Evolutionary conservation across 2,888 invertebrate genomes (phyloP).

Genomic region (Gnatocerus cornutus): DNA sequence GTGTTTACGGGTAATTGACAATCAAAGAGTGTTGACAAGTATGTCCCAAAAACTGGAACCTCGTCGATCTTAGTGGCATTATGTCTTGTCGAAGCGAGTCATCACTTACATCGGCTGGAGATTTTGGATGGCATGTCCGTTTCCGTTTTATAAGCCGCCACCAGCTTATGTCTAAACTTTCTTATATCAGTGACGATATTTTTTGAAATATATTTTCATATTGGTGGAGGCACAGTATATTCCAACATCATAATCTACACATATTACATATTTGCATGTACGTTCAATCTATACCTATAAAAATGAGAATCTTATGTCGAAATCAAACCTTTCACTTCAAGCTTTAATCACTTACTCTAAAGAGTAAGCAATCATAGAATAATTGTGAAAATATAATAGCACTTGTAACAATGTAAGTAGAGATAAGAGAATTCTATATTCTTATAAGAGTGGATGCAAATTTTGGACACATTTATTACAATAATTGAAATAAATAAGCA

Average conservation of each 20-base stretch:
- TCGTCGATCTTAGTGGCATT: constrained; percentile 72
- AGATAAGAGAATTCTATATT: constrained; percentile 38
- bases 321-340: constrained; percentile 48
- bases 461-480: constrained; percentile 43
- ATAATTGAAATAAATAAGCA: constrained; percentile 43
- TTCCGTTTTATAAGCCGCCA: constrained; percentile 54
- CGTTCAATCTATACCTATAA: constrained; percentile 31
- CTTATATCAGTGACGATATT: constrained; percentile 16
- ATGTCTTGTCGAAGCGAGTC: constrained; percentile 51
- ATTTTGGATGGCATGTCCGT: constrained; percentile 56
- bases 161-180: constrained; percentile 53
- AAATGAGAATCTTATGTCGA: constrained; percentile 28
- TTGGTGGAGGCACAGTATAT: constrained; percentile 15
- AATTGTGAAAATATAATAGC: constrained; percentile 35
- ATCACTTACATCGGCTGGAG: constrained; percentile 54
- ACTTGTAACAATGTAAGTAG: constrained; percentile 29
- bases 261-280: constrained; percentile 35
- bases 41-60: constrained; percentile 87
- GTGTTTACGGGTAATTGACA: constrained; percentile 85
- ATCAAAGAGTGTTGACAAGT: constrained; percentile 83
- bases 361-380: constrained; percentile 38
- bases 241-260: constrained; percentile 4
- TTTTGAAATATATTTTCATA: constrained; percentile 10
- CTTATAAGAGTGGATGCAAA: constrained; percentile 40
- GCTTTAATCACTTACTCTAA: constrained; percentile 44